Evolutionary conservation across 2,113 vertebrate genomes (phyloP), one percentile per base, ranked within the genome.

Genomic region (Onychorhynchus coronatus): DNA sequence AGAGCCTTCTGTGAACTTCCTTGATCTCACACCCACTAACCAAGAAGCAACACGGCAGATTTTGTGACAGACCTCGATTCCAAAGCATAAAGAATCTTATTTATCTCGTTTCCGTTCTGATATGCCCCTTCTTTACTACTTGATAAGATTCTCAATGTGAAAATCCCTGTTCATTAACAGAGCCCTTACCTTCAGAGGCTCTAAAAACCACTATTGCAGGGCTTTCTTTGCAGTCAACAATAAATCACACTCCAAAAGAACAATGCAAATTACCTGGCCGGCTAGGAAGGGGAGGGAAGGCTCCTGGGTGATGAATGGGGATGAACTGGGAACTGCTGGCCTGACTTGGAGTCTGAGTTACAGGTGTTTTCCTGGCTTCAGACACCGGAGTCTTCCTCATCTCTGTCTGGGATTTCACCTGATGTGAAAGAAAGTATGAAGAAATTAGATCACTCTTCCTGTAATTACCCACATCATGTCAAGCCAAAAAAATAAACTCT

Each of bases 271-370:
- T 98, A 99, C 99, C 99, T 89, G 99, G 99, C 31, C 99, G 97
- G 97, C 99, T 99, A 77, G 99, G 99, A 91, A 99, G 98, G 16
- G 99, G 99, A 9, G 99, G 99, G 94, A 99, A 99, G 75, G 99
- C 99, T 98, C 99, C 99, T 74, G 99, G 99, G 82, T 99, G 99
- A 90, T 99, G 99, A 93, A 99, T 99, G 62, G 99, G 99, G 98
- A 99, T 99, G 97, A 99, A 99, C 98, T 99, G 99, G 66, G 99
- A 99, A 62, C 98, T 99, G 98, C 98, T 98, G 77, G 98, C 98
- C 94, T 99, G 99, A 67, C 98, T 99, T 71, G 98, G 99, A 46
- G 98, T 98, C 92, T 98, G 98, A 91, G 98, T 98, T 89, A 98
- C 99, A 37, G 99, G 99, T 39, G 98, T 99, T 98, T 99, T 99